Evolutionary conservation across 2,888 invertebrate genomes (phyloP).

Genomic region (Drosophila kanekoi): DNA sequence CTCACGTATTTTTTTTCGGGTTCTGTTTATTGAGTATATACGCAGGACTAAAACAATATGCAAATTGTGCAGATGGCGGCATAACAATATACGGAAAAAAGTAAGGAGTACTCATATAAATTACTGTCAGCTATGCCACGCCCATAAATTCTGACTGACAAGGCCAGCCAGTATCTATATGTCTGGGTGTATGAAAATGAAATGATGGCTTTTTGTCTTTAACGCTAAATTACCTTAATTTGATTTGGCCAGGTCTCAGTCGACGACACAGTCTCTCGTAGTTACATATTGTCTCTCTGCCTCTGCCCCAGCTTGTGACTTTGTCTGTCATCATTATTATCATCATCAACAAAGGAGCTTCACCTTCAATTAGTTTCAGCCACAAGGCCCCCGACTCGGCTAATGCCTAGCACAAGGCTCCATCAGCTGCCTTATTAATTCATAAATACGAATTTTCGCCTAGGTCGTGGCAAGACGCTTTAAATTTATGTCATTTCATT

Average conservation of each 20-base stretch:
- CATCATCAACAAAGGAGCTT: conserved; percentile 24
- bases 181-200: conserved; percentile 51
- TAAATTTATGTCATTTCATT: conserved; percentile 68
- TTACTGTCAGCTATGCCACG: conserved; percentile 35
- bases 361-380: conserved; percentile 73
- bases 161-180: conserved; percentile 8
- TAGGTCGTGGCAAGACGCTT: conserved; percentile 43
- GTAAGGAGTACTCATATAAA: conserved; percentile 30
- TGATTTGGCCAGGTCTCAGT: conserved; percentile 62
- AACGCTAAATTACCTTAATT: conserved; percentile 80
- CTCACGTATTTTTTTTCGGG: conserved; percentile 41
- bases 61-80: conserved; percentile 50
- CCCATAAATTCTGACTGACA: conserved; percentile 9
- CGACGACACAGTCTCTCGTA: conserved; percentile 35
- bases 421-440: conserved; percentile 75
- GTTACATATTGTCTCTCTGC: not conserved
- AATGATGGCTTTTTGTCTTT: conserved; percentile 79
- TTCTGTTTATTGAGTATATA: conserved; percentile 66
- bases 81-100: conserved; percentile 7
- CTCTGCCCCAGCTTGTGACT: not conserved
- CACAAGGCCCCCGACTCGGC: conserved; percentile 24
- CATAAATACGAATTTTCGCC: conserved; percentile 51
- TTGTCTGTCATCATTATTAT: conserved; percentile 35
- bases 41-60: conserved; percentile 54
- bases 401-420: conserved; percentile 52